phyloP scores from a whole-genome alignment of 2,113 vertebrate genomes.

The Otis tarda region DNA sequence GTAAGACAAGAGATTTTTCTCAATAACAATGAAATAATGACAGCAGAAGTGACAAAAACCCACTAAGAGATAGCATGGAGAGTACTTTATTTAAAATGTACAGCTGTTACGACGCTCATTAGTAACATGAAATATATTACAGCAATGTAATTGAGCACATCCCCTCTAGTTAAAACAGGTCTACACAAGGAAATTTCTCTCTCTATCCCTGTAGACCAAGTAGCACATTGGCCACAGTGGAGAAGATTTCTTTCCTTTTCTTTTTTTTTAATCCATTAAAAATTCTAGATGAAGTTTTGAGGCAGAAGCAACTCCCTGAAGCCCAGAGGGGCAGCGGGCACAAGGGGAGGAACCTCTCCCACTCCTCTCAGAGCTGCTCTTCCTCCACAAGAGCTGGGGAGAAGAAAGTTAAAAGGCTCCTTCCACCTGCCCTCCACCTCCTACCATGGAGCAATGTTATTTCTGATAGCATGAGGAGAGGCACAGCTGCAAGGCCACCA shows the following conservation, averaged over 20 bases:
- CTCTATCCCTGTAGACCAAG: not conserved
- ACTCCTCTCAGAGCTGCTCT: not conserved
- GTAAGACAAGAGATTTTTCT: not conserved
- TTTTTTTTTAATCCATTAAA: not conserved
- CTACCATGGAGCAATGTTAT: not conserved
- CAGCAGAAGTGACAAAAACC: not conserved
- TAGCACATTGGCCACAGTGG: not conserved
- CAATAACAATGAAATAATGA: not conserved
- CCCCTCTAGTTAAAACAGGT: not conserved
- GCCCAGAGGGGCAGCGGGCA: fast-evolving
- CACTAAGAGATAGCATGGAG: not conserved
- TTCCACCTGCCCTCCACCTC: not conserved
- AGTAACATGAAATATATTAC: not conserved
- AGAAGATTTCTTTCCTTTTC: not conserved
- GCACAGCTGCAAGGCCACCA: fast-evolving
- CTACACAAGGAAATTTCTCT: not conserved
- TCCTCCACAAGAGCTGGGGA: not conserved
- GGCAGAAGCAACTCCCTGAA: not conserved
- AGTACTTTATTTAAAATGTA: not conserved
- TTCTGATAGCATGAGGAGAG: not conserved
- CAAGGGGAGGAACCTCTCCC: fast-evolving
- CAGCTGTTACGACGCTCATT: not conserved
- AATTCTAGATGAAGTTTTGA: not conserved
- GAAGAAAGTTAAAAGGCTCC: not conserved
- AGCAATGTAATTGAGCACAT: not conserved